Base-by-base conservation (phyloP, 2,888 invertebrate genomes). In the Erebia palarica region DNA sequence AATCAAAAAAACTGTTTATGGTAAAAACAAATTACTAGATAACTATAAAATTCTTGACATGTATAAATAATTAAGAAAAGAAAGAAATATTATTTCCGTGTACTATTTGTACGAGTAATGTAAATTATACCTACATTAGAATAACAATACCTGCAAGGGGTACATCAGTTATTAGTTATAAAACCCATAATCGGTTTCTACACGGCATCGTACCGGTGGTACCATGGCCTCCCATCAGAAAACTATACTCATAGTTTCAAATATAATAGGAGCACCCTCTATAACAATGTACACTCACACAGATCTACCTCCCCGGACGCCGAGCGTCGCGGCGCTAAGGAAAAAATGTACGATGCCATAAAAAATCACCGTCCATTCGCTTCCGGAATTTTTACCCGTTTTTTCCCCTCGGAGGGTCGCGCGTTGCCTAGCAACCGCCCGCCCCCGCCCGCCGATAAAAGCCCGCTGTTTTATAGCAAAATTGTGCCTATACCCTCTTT, bases 341-440 rank as follows among this genome's bases (percentile, higher is more conserved):
- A 92, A 93, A 93, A 93, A 92, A 93, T 92, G 88, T 92, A 89
- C 89, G 91, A 89, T 87, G 91, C 91, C 89, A 91, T 92, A 93
- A 93, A 93, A 93, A 93, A 93, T 93, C 92, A 90, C 86, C 92
- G 92, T 86, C 88, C 91, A 86, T 87, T 86, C 86, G 89, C 88
- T 86, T 89, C 87, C 90, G 86, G 88, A 89, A 91, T 92, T 93
- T 92, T 93, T 92, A 92, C 90, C 89, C 90, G 89, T 92, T 93
- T 93, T 93, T 93, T 92, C 91, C 93, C 92, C 92, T 89, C 86
- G 75, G 89, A 91, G 92, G 92, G 90, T 89, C 87, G 86, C 82
- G 83, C 82, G 92, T 94, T 79, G 84, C 86, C 86, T 89, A 84
- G 88, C 86, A 85, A 94, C 92, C 81, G 80, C 76, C 82, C 81